Evolutionary conservation across 2,888 invertebrate species (phyloP), one percentile per base, ranked within the genome.

Genomic region (Hemithea aestivaria): DNA sequence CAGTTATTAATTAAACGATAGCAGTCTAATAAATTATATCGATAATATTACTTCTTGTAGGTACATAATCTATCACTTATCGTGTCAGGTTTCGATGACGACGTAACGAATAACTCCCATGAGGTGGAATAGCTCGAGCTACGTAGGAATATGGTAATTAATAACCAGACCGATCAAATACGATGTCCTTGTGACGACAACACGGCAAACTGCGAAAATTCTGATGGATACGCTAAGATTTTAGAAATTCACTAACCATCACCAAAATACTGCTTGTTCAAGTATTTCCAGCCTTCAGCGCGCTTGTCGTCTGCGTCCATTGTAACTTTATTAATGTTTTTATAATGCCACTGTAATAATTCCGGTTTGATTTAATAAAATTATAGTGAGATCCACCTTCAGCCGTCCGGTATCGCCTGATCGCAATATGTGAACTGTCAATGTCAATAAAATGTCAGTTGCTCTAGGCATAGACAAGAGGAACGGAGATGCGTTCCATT

Each of bases 251-350:
- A 83, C 84, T 57, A 56, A 87, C 87, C 87, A 58, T 87, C 87
- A 32, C 87, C 87, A 50, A 87, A 87, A 68, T 74, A 87, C 55
- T 87, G 87, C 64, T 87, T 87, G 55, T 87, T 87, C 45, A 87
- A 69, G 64, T 79, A 87, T 55, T 87, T 87, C 87, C 87, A 87
- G 51, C 87, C 87, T 54, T 87, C 87, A 1, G 76, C 85, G 25
- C 87, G 83, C 20, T 83, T 82, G 37, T 81, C 84, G 33, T 79
- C 83, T 10, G 67, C 50, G 40, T 73, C 76, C 80, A 81, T 80
- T 32, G 39, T 54, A 33, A 25, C 34, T 23, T 16, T n/a, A 37
- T 38, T 35, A 49, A 44, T 44, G 28, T 39, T 28, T 27, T 49
- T 40, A 24, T 24, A 33, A 22, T 35, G 7, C 20, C 38, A 37